A percentile compares a stretch with the other conserved stretches of the same genome.
Evolutionary conservation across 2,113 vertebrate species (phyloP).

Genomic region (Prionailurus bengalensis): DNA sequence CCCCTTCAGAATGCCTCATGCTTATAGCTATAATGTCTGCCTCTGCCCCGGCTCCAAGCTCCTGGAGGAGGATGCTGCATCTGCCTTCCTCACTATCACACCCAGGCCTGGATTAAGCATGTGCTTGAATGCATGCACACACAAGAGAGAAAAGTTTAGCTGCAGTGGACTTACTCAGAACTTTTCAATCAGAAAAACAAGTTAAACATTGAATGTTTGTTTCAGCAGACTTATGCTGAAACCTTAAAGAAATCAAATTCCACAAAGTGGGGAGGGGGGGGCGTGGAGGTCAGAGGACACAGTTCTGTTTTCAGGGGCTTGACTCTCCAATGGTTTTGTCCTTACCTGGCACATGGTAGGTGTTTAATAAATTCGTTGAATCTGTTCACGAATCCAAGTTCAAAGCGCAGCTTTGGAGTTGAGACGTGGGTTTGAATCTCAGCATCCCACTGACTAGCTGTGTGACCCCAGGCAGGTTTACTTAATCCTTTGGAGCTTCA

Average conservation of each 20-base stretch:
- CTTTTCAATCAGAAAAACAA: neutral
- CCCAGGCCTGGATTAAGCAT: neutral
- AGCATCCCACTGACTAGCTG: neutral
- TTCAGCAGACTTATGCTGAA: neutral
- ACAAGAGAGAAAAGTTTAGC: neutral
- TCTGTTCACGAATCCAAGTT: neutral
- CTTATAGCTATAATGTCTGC: neutral
- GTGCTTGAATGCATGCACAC: neutral
- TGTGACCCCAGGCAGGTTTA: neutral
- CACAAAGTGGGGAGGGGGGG: rapidly evolving
- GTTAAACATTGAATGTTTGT: neutral
- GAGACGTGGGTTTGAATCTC: neutral
- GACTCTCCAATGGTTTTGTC: neutral
- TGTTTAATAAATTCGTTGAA: neutral
- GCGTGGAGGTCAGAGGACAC: no score
- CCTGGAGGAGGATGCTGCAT: neutral
- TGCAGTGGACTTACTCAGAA: neutral
- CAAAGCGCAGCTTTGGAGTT: neutral
- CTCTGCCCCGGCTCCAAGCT: neutral
- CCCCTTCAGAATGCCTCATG: neutral
- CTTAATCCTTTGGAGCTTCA: neutral
- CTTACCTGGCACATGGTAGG: neutral
- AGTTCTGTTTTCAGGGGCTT: neutral
- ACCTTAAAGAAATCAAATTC: neutral
- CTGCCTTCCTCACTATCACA: neutral